phyloP scores from a whole-genome alignment of 2,113 vertebrate genomes.

The Ciconia maguari region DNA sequence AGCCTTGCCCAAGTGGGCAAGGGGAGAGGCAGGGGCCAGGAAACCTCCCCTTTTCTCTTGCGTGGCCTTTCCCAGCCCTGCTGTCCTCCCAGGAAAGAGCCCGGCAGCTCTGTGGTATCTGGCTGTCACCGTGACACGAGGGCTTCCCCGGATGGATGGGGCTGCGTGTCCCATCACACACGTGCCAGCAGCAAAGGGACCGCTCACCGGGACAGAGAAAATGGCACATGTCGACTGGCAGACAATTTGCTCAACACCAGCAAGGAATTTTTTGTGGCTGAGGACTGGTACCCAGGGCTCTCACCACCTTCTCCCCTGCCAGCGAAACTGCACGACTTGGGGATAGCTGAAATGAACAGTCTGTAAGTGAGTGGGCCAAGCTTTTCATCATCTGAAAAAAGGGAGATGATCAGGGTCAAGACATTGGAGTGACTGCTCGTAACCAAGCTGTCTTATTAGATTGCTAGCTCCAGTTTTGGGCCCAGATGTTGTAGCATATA shows the following conservation, averaged over 20 bases:
- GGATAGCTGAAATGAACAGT: not conserved
- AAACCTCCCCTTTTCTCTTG: not conserved
- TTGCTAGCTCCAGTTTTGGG: not conserved
- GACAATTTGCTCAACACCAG: not conserved
- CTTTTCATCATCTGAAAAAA: not conserved
- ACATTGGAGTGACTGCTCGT: not conserved
- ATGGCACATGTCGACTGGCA: accelerated
- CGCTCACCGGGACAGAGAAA: not conserved
- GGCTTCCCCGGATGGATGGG: not conserved
- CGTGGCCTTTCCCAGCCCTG: not conserved
- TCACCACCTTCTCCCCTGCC: not conserved
- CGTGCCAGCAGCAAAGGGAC: not conserved
- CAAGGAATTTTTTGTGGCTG: not conserved
- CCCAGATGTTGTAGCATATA: constrained; percentile 28
- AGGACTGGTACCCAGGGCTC: not conserved
- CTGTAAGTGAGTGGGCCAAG: not conserved
- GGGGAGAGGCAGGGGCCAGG: not conserved
- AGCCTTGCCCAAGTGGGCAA: not conserved
- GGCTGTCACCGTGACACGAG: not conserved
- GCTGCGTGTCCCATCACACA: not conserved
- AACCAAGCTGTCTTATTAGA: constrained; percentile 25
- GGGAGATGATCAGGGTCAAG: not conserved
- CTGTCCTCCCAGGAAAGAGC: not conserved
- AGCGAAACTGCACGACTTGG: accelerated
- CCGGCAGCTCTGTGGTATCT: not conserved